Percentiles rank a stretch among this genome's conserved stretches.
Conservation (phyloP, 1,140 invertebrate species). For the Laupala kohalensis region DNA sequence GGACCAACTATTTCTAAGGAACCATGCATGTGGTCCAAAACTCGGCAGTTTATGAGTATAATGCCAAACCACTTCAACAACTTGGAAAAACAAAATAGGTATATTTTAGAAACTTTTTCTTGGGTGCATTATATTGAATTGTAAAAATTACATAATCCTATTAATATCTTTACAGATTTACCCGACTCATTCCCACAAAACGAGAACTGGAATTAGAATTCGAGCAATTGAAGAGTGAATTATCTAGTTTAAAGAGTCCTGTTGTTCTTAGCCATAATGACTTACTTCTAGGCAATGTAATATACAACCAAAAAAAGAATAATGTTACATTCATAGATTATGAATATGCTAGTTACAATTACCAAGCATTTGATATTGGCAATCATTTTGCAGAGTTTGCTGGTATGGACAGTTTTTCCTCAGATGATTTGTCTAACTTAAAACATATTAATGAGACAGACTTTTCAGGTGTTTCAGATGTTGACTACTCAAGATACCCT, state of each 20-base stretch:
- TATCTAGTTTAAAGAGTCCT: slow-evolving; percentile 55
- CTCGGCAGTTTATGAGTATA: slow-evolving; percentile 57
- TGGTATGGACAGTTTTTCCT: slow-evolving; percentile 47
- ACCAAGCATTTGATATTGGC: slow-evolving; percentile 91
- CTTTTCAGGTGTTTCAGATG: slow-evolving; percentile 48
- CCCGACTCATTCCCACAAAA: slow-evolving; percentile 49
- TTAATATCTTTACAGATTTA: slow-evolving; percentile 44
- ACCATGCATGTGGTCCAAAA: slow-evolving; percentile 60
- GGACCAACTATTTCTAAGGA: slow-evolving; percentile 23
- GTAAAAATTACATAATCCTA: background rate
- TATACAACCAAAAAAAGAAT: slow-evolving; percentile 58
- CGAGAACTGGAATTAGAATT: slow-evolving; percentile 54
- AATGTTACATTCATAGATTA: slow-evolving; percentile 91
- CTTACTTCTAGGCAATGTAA: slow-evolving; percentile 84
- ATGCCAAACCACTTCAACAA: slow-evolving; percentile 50
- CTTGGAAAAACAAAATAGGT: slow-evolving; percentile 48
- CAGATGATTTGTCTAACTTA: background rate
- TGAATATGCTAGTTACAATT: slow-evolving; percentile 90
- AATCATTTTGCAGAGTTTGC: slow-evolving; percentile 98
- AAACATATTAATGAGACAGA: background rate
- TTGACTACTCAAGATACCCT: slow-evolving; percentile 70
- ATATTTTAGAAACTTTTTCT: slow-evolving; percentile 13
- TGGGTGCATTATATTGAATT: background rate
- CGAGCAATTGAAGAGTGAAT: slow-evolving; percentile 45
- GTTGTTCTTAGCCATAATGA: slow-evolving; percentile 97